Base-by-base conservation (phyloP, 2,888 invertebrate genomes). In the Agriopis leucophaearia region DNA sequence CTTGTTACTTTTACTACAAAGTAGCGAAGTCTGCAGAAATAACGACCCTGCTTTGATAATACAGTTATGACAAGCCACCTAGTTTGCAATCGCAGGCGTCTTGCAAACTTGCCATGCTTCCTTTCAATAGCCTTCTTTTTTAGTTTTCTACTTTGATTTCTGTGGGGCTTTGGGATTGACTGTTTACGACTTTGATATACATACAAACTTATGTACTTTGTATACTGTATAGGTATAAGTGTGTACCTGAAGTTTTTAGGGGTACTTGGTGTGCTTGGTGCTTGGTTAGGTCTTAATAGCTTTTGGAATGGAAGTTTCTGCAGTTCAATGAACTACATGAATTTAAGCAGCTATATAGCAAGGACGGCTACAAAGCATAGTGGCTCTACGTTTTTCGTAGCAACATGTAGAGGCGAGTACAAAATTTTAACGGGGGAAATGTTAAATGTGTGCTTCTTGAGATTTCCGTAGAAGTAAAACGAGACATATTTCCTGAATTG, bases 31-130 rank as follows among this genome's bases (percentile, higher is more conserved):
- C 60, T 48, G 55, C 18, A 79, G 77, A 79, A 84, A 81, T 84
- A 87, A 86, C 80, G 83, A 86, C 78, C 78, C 76, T 59, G 74
- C 76, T 82, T 82, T 82, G 77, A 77, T 74, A 78, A 77, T 70
- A 66, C 65, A 73, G 73, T 74, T 72, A 74, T 73, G 52, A 73
- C 74, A 76, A 73, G 60, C 73, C 68, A 73, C 69, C 78, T 77
- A 74, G 76, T 78, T 78, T 77, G 74, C 64, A 74, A 76, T 76
- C 70, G 74, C 76, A 75, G 78, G 71, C 74, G 74, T 74, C 74
- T 76, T 76, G 57, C 66, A 59, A 55, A 59, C 50, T 54, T 77
- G 69, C 74, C 63, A 74, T 77, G 48, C 50, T 73, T 73, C 71
- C 73, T 75, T 78, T 81, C 77, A 80, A 74, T 75, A 66, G 72